Evolutionary conservation across 2,888 invertebrate genomes (phyloP), one percentile per base, ranked within the genome.

Genomic region (Lycophotia porphyrea): DNA sequence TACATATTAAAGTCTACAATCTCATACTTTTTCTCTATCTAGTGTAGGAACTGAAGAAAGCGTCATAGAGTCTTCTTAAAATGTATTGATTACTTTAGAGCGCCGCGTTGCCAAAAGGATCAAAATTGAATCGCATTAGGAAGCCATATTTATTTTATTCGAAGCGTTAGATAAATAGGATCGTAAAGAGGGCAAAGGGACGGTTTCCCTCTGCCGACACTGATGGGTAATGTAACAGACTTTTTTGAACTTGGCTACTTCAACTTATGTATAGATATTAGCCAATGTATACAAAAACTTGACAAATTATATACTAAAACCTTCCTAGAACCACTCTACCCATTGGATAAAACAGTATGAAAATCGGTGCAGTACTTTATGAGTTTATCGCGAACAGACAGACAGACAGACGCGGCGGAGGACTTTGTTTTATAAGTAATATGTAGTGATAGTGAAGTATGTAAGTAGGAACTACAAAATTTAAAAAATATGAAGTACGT

Each of bases 41-140:
- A 39, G 13, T 24, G 24, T 21, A n/a, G 21, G 66, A 73, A 70
- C 42, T 80, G 71, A 80, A 34, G 18, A 76, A 44, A 3, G 18
- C 75, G 78, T 78, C 68, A 78, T 66, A 71, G 71, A 55, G 52
- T 83, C 68, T 85, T 85, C 82, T 86, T 84, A 88, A 86, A 88
- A 31, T 88, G 79, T 84, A 86, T 85, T 78, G 84, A 82, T 80
- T 76, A 84, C 73, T 87, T 88, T 86, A 87, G 13, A 34, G 76
- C 77, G 80, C 60, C 58, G 72, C 18, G 60, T 65, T 44, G 52
- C 44, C 21, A 82, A 81, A 84, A 86, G 87, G 81, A 87, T 86
- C 80, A 79, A 86, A 87, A 89, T 87, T 89, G 84, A 87, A 88
- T 90, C 83, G 84, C 86, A 85, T 87, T 86, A 86, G 76, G 84